These are phyloP conservation scores for Halichoerus grypus DNA, from an alignment of 2,113 vertebrate genomes.

Conservation along the genomic window DNA sequence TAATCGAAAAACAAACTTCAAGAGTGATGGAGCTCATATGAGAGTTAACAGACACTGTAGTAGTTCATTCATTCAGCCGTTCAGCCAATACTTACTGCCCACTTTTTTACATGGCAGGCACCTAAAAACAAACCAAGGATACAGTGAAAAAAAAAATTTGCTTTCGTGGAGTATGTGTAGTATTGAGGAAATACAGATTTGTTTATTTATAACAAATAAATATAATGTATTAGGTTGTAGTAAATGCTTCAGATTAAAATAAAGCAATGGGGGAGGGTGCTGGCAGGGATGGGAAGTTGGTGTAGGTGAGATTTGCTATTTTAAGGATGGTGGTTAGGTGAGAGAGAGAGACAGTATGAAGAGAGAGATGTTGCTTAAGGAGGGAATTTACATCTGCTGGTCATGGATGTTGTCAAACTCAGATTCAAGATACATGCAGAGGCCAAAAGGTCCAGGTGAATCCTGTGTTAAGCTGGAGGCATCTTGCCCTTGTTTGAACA, in stretches of 20 bases:
- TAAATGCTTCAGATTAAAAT: not conserved
- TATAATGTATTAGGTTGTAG: not conserved
- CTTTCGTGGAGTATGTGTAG: not conserved
- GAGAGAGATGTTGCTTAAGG: not conserved
- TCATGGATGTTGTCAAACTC: not conserved
- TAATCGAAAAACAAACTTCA: not conserved
- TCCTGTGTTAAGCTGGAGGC: not conserved
- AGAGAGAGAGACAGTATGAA: not conserved
- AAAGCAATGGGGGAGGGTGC: not conserved
- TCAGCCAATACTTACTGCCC: not conserved
- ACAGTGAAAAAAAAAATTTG: not conserved
- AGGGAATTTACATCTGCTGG: not conserved
- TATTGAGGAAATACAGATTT: not conserved
- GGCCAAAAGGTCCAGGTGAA: not conserved
- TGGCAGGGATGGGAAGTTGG: not conserved
- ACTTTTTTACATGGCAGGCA: not conserved
- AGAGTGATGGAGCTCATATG: not conserved
- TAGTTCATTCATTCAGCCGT: not conserved
- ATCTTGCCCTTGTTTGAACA: not conserved
- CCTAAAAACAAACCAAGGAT: not conserved
- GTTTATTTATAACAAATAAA: not conserved
- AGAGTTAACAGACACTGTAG: not conserved
- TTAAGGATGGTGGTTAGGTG: not conserved
- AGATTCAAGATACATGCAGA: not conserved
- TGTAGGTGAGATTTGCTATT: not conserved